Evolutionary conservation across 1,140 invertebrate species (phyloP).

Genomic region (Metopolophium dirhodum): DNA sequence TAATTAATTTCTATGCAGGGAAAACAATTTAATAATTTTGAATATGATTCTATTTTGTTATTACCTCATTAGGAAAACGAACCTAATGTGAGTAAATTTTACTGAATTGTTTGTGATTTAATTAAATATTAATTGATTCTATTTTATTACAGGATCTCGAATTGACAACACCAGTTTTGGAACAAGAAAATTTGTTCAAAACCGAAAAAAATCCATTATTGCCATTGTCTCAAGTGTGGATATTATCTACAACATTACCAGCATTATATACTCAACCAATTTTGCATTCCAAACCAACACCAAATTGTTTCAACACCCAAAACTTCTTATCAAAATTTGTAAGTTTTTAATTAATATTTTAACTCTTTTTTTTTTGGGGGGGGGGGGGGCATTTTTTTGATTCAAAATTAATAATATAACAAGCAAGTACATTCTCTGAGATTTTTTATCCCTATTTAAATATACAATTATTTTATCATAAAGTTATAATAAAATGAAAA

Average conservation of each 20-base stretch:
- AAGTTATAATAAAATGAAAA: not conserved
- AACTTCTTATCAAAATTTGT: constrained; percentile 71
- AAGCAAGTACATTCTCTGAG: not conserved
- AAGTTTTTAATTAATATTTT: constrained; percentile 55
- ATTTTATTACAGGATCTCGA: constrained; percentile 66
- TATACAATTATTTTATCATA: not conserved
- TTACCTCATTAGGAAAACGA: constrained; percentile 51
- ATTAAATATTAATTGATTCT: constrained; percentile 16
- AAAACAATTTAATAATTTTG: constrained; percentile 37
- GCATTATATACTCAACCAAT: constrained; percentile 72
- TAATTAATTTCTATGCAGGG: not conserved
- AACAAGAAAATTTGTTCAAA: constrained; percentile 59
- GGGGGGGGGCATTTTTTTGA: not conserved
- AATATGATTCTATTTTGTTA: constrained; percentile 46
- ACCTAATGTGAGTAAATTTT: constrained; percentile 53
- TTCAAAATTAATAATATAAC: not conserved
- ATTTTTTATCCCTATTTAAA: not conserved
- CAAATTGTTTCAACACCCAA: constrained; percentile 65
- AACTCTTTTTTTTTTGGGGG: not conserved
- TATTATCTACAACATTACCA: constrained; percentile 77
- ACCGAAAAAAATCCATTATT: constrained; percentile 63
- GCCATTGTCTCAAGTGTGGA: constrained; percentile 79
- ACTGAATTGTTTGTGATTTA: not conserved
- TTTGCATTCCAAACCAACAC: constrained; percentile 62
- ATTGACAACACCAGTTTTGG: constrained; percentile 77